Percentiles rank a stretch among this genome's conserved stretches.
Conservation (phyloP, 2,113 vertebrate species). For the Nyctibius bracteatus region DNA sequence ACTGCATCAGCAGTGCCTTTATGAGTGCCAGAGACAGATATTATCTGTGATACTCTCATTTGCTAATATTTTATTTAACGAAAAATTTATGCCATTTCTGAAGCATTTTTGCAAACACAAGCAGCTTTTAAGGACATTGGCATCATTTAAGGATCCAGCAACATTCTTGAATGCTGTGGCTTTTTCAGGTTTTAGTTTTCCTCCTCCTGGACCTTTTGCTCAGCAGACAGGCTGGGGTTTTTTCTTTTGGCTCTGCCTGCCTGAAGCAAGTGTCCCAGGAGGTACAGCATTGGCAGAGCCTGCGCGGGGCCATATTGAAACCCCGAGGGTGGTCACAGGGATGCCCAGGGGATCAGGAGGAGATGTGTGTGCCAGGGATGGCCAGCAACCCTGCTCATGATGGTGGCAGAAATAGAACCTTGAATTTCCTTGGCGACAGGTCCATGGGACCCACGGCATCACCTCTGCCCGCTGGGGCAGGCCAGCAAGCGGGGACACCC, state of each 20-base stretch:
- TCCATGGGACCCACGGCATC: accelerated
- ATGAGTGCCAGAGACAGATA: neutral
- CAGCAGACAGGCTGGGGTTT: neutral
- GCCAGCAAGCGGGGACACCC: neutral
- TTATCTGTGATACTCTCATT: neutral
- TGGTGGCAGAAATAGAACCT: neutral
- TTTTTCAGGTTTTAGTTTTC: slow-evolving; percentile 22
- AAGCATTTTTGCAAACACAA: neutral
- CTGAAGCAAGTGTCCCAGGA: neutral
- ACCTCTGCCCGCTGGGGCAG: accelerated
- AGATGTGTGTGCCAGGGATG: neutral
- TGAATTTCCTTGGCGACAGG: neutral
- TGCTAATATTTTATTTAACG: neutral
- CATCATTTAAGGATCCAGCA: neutral
- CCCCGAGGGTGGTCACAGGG: accelerated
- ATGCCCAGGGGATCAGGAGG: accelerated
- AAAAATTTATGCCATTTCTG: neutral
- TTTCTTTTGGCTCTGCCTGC: neutral
- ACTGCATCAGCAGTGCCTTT: neutral
- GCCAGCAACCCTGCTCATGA: neutral
- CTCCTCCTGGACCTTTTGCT: neutral
- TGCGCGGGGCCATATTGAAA: neutral
- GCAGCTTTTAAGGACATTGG: neutral
- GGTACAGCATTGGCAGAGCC: neutral
- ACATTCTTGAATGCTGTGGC: neutral